Conservation (phyloP, 2,113 vertebrate species). For the Seriola rivoliana region DNA sequence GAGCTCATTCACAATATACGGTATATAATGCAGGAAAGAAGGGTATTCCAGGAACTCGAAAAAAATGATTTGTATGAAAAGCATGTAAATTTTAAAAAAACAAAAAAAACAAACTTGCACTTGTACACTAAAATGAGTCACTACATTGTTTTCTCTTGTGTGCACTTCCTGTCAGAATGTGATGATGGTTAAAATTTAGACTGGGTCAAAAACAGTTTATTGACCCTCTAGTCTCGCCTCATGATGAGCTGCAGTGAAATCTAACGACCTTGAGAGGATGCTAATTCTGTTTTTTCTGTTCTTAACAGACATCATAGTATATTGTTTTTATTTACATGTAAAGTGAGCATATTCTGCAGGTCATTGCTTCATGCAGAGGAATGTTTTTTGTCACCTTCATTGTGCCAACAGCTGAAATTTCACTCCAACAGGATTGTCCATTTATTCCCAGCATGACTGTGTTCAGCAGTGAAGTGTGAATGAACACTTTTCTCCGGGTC, state of each 20-base stretch:
- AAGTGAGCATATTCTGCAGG: background rate
- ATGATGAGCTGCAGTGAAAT: slow-evolving; percentile 13
- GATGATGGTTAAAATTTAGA: background rate
- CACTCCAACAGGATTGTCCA: background rate
- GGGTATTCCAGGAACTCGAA: background rate
- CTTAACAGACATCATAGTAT: background rate
- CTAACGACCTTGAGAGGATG: slow-evolving; percentile 11
- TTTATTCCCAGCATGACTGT: slow-evolving; percentile 9
- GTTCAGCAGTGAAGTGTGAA: slow-evolving; percentile 33
- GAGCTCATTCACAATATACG: background rate
- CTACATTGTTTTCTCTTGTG: background rate
- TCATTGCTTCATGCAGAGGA: background rate
- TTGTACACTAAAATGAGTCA: too few species aligned
- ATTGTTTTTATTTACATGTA: background rate
- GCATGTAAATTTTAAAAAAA: background rate
- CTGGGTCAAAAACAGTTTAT: background rate
- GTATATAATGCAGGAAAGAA: background rate
- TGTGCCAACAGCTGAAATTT: background rate
- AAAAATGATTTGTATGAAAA: background rate
- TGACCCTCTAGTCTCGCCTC: background rate
- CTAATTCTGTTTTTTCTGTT: background rate
- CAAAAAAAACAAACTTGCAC: too few species aligned
- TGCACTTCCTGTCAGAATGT: background rate
- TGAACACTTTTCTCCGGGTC: background rate
- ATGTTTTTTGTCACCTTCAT: background rate